Percentiles rank a stretch among this genome's conserved stretches.
phyloP scores from a whole-genome alignment of 2,888 invertebrate genomes.

The Ornithoptera alexandrae region DNA sequence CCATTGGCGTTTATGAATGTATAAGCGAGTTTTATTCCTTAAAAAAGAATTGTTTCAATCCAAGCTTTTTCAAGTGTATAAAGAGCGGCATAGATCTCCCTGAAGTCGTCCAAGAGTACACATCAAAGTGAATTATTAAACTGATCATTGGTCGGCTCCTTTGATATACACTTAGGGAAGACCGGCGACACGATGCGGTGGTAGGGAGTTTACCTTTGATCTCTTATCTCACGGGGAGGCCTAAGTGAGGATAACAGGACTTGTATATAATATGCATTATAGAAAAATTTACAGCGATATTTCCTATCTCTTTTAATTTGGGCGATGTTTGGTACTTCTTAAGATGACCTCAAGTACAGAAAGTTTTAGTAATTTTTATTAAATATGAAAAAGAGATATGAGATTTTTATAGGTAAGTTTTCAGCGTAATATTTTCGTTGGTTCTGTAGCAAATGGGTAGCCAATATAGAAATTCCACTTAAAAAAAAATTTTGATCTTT shows the following conservation, averaged over 20 bases:
- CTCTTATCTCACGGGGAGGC: neutral
- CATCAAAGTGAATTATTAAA: constrained; percentile 4
- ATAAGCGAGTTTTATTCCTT: neutral
- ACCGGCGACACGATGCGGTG: neutral
- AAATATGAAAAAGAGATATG: too few relatives aligned
- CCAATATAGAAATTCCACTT: too few relatives aligned
- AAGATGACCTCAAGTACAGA: too few relatives aligned
- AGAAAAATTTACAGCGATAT: too few relatives aligned
- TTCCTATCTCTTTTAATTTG: too few relatives aligned
- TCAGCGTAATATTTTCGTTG: too few relatives aligned
- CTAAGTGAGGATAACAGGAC: neutral
- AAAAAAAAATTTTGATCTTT: too few relatives aligned
- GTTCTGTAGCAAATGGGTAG: too few relatives aligned
- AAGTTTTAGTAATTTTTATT: too few relatives aligned
- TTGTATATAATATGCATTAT: neutral
- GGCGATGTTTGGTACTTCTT: too few relatives aligned
- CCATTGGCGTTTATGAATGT: neutral
- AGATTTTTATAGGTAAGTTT: too few relatives aligned
- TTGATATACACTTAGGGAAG: constrained; percentile 4
- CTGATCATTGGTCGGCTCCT: constrained; percentile 4
- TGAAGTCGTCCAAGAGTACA: neutral
- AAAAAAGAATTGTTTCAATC: neutral
- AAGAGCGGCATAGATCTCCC: neutral
- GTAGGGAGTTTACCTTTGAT: neutral
- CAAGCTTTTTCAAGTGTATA: neutral